Percentiles rank a stretch among this genome's conserved stretches.
phyloP scores from a whole-genome alignment of 2,888 invertebrate genomes.

The Sinodicranocentrus sp. region DNA sequence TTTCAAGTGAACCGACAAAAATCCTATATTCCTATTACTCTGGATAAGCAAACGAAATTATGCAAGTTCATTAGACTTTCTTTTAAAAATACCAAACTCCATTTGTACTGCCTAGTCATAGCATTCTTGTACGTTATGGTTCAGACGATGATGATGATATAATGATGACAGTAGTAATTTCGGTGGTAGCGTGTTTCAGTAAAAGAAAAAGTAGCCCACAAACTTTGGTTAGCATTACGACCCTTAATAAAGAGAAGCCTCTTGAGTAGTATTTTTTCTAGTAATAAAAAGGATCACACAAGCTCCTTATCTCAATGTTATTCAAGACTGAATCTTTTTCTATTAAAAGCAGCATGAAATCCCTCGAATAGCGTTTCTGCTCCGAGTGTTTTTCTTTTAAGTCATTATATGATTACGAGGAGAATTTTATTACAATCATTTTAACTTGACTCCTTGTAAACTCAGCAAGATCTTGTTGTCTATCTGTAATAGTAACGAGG shows the following conservation, averaged over 20 bases:
- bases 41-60: conserved; percentile 5
- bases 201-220: too few species aligned
- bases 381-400: conserved; percentile 1
- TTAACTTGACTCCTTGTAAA: conserved; percentile 25
- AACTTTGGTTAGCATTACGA: neutral
- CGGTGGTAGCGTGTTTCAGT: conserved; percentile 2
- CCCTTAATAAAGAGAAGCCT: neutral
- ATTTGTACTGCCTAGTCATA: conserved; percentile 5
- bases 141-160: conserved; percentile 26
- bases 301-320: neutral
- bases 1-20: conserved; percentile 5
- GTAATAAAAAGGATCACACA: neutral
- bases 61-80: neutral
- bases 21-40: neutral
- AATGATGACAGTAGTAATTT: conserved; percentile 7
- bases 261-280: neutral
- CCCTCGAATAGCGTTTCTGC: neutral
- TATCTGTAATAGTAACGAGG: neutral
- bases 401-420: conserved; percentile 32
- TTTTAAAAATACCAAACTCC: too few species aligned
- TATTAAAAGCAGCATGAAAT: conserved; percentile 20
- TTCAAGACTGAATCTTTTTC: conserved; percentile 10
- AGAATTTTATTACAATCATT: conserved; percentile 39
- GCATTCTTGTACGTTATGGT: conserved; percentile 13
- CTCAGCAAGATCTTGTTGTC: conserved; percentile 33